A percentile compares a stretch with the other conserved stretches of the same genome.
Conservation (phyloP, 1,140 invertebrate genomes). For the Drosophila ohnishii region DNA sequence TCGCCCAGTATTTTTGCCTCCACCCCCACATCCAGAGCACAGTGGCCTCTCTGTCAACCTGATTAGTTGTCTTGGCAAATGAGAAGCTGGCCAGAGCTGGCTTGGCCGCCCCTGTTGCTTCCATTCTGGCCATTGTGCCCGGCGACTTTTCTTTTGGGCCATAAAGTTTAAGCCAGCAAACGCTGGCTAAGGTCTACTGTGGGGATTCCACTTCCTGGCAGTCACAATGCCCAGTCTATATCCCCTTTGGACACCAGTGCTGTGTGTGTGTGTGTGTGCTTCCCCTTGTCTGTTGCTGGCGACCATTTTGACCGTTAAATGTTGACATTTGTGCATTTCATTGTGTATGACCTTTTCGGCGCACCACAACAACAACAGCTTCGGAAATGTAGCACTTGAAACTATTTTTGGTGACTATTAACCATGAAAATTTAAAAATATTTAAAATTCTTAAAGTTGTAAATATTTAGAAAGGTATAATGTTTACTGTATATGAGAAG, state of each 20-base stretch:
- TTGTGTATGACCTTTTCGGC: constrained; percentile 75
- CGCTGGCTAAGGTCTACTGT: constrained; percentile 40
- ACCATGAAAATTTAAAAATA: rapidly evolving
- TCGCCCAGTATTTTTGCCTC: constrained; percentile 2
- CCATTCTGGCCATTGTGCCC: constrained; percentile 50
- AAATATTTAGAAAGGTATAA: not conserved
- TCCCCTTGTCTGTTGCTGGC: constrained; percentile 35
- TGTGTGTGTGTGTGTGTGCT: constrained; percentile 7
- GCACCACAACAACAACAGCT: constrained; percentile 55
- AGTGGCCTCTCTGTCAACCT: constrained; percentile 43
- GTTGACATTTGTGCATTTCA: constrained; percentile 80
- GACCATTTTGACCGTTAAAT: constrained; percentile 79
- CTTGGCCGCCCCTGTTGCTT: constrained; percentile 48
- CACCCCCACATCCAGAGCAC: not conserved
- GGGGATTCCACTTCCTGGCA: constrained; percentile 62
- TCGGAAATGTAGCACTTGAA: constrained; percentile 7
- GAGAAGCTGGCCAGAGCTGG: constrained; percentile 11
- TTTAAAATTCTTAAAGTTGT: not conserved
- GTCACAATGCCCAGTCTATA: constrained; percentile 52
- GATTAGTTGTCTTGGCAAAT: constrained; percentile 55
- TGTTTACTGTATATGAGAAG: not conserved
- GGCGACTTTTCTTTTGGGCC: constrained; percentile 62
- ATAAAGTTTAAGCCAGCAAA: constrained; percentile 75
- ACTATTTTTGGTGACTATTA: not conserved
- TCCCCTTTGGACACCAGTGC: not conserved